phyloP scores from a whole-genome alignment of 2,888 invertebrate species.

The Scaptomyza reducta region DNA sequence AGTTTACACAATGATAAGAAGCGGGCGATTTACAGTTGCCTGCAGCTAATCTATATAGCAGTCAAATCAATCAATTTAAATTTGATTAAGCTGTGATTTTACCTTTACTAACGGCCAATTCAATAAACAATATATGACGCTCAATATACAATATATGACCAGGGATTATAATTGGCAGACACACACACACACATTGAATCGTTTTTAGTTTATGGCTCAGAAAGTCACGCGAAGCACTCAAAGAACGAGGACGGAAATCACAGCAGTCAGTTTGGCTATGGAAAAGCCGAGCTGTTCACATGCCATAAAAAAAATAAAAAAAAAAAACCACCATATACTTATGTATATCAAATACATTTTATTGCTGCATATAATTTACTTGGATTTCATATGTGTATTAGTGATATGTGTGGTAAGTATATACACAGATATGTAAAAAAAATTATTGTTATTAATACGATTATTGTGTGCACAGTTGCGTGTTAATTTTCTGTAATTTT shows the following conservation, averaged over 20 bases:
- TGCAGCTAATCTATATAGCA: constrained; percentile 40
- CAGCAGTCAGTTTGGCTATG: constrained; percentile 18
- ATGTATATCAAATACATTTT: constrained; percentile 2
- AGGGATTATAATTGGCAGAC: constrained; percentile 33
- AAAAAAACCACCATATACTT: constrained; percentile 3
- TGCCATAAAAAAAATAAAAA: constrained; percentile 16
- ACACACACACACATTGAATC: neutral
- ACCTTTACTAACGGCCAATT: neutral
- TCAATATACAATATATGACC: constrained; percentile 27
- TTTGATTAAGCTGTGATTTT: constrained; percentile 74
- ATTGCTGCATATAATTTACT: constrained; percentile 10
- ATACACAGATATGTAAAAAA: constrained; percentile 16
- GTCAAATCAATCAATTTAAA: constrained; percentile 69
- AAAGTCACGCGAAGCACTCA: constrained; percentile 56
- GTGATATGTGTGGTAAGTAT: constrained; percentile 26
- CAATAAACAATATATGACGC: constrained; percentile 15
- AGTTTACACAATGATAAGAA: constrained; percentile 27
- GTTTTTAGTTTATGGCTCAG: constrained; percentile 38
- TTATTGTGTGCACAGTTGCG: constrained; percentile 79
- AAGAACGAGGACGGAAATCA: constrained; percentile 36
- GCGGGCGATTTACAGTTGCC: constrained; percentile 25
- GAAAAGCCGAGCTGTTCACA: constrained; percentile 36
- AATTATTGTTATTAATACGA: constrained; percentile 74
- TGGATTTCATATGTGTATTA: constrained; percentile 10
- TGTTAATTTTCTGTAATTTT: constrained; percentile 75